Conservation (phyloP, 1,140 invertebrate genomes). For the Drosophila novamexicana region DNA sequence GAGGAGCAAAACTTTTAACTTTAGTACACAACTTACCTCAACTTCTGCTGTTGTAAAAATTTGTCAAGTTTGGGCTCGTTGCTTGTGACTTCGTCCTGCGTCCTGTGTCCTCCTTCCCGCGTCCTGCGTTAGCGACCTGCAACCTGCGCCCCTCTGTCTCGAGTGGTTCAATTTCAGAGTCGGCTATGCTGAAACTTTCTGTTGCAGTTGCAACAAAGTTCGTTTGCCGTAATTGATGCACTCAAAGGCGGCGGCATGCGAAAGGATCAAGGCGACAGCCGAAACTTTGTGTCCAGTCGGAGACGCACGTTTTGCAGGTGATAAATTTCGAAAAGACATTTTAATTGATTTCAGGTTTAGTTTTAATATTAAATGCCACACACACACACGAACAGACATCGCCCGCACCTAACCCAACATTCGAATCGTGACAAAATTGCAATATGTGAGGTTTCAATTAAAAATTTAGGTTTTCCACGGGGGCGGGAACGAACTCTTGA, state of each 20-base stretch:
- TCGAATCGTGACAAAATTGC: slow-evolving; percentile 48
- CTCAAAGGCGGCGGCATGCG: slow-evolving; percentile 51
- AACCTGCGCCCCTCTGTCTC: background rate
- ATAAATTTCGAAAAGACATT: slow-evolving; percentile 66
- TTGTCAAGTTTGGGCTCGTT: slow-evolving; percentile 65
- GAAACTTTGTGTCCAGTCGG: slow-evolving; percentile 37
- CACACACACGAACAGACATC: background rate
- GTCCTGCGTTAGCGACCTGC: background rate
- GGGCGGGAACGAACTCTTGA: slow-evolving; percentile 26
- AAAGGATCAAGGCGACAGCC: slow-evolving; percentile 18
- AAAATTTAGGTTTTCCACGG: slow-evolving; percentile 61
- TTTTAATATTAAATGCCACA: slow-evolving; percentile 52
- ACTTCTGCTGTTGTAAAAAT: slow-evolving; percentile 66
- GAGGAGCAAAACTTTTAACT: slow-evolving; percentile 65
- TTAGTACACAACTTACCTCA: slow-evolving; percentile 73
- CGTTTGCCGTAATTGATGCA: slow-evolving; percentile 61
- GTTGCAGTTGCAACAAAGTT: slow-evolving; percentile 55
- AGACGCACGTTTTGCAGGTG: slow-evolving; percentile 61
- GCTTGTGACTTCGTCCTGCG: background rate
- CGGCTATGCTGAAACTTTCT: slow-evolving; percentile 52
- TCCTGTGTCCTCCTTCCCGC: background rate
- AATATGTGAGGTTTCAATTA: slow-evolving; percentile 66
- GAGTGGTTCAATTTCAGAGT: slow-evolving; percentile 33
- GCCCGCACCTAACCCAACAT: slow-evolving; percentile 4
- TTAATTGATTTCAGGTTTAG: slow-evolving; percentile 64